These are phyloP conservation scores for Melanaphis sacchari DNA, from an alignment of 1,140 invertebrate genomes.

Conservation along the genomic window DNA sequence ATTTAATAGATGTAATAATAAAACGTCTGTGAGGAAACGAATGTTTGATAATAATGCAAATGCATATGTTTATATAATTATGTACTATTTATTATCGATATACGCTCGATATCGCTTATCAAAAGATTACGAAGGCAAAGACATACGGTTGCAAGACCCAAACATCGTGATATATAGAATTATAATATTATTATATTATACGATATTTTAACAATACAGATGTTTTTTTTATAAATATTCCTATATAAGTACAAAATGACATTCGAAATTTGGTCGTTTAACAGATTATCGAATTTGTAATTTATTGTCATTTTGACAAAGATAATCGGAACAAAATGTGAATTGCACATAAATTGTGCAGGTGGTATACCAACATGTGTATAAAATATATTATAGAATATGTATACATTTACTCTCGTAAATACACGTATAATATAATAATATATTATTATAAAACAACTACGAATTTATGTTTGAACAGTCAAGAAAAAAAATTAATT, in stretches of 20 bases:
- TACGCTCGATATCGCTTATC: background rate
- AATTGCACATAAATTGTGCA: background rate
- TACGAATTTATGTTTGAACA: background rate
- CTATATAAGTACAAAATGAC: background rate
- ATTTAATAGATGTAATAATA: background rate
- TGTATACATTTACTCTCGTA: background rate
- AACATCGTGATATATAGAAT: background rate
- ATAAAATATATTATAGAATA: background rate
- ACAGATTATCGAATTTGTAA: background rate
- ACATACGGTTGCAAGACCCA: background rate
- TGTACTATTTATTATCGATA: background rate
- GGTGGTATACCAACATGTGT: background rate
- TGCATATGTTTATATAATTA: background rate
- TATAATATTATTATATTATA: background rate
- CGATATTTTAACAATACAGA: too few relatives aligned
- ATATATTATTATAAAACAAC: background rate
- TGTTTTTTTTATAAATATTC: background rate
- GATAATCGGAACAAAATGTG: background rate
- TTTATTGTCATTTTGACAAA: background rate
- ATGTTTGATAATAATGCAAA: background rate
- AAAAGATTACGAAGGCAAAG: background rate
- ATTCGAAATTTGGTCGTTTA: background rate
- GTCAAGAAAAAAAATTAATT: background rate
- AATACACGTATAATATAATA: too few relatives aligned
- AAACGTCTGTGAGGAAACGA: background rate